These are phyloP conservation scores for Ariopsis seemanni DNA, from an alignment of 2,113 vertebrate genomes.

Conservation along the genomic window DNA sequence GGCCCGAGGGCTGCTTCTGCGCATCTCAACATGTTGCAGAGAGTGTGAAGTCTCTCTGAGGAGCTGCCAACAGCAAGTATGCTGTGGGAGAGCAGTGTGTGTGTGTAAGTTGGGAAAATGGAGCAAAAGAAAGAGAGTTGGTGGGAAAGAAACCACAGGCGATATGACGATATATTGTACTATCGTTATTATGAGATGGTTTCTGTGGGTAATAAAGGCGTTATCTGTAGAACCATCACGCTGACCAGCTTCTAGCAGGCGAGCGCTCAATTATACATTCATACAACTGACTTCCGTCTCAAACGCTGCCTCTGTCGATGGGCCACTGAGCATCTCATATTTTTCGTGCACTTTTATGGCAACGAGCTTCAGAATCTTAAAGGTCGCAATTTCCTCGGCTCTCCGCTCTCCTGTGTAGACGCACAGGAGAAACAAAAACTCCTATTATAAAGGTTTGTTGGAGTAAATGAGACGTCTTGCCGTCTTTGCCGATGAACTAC, in stretches of 20 bases:
- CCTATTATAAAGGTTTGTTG: neutral
- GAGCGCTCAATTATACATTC: neutral
- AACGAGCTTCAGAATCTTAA: neutral
- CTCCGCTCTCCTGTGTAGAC: no score
- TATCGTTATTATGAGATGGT: neutral
- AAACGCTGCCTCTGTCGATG: neutral
- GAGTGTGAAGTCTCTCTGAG: neutral
- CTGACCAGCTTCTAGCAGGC: neutral
- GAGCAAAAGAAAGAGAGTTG: neutral
- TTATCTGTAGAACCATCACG: neutral
- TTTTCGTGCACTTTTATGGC: neutral
- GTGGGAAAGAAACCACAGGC: neutral
- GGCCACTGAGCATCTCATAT: neutral
- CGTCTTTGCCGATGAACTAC: no score
- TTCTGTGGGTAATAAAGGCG: neutral
- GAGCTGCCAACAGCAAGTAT: constrained; percentile 42
- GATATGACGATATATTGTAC: neutral
- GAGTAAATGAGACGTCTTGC: neutral
- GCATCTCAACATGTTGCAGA: constrained; percentile 9
- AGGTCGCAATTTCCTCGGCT: neutral
- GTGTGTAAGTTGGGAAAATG: neutral
- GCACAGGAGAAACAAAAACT: neutral
- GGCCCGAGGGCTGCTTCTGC: neutral
- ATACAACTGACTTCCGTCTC: neutral
- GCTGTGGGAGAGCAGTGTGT: constrained; percentile 1